Base-by-base conservation (phyloP, 1,140 invertebrate species). In the Bombus soroeensis region DNA sequence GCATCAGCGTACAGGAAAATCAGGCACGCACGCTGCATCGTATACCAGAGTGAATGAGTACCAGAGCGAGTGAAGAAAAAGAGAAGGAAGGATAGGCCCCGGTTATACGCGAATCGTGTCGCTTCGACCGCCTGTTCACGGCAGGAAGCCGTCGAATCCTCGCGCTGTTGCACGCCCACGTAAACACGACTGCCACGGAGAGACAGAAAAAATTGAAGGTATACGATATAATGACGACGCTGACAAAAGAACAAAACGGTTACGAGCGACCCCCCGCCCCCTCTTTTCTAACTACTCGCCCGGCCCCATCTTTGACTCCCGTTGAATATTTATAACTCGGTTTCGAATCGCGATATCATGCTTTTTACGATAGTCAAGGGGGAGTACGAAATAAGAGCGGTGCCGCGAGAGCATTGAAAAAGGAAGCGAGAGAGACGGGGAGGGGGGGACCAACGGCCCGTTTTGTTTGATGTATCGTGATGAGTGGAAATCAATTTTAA, bases 201-300 rank as follows among this genome's bases (percentile, higher is more conserved):
- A 57, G n/a, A 15, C 28, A 47, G 15, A 22, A 85, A 80, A 87
- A 87, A 87, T 91, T 71, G 76, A 66, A 83, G 79, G 73, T 47
- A 75, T 53, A 37, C 37, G 70, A 76, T 85, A 70, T 90, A 89
- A 90, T 70, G 79, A 90, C 82, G 76, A 76, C 79, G 71, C 88
- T 88, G 87, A 91, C 88, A 91, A 90, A 89, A 88, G 87, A 76
- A 87, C 88, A 86, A 92, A 87, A 88, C 87, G 78, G 68, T 73
- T 75, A 66, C 62, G 70, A 74, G 59, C 47, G 25, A 13, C 53
- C 43, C 32, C n/a, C 47, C 3, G 6, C 12, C 64, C 43, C 43
- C 80, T 22, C 53, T n/a, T n/a, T 59, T 15, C 37, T 62, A 76
- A 78, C 75, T 57, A 53, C 57, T 39, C 62, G 34, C 41, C 62